phyloP scores from a whole-genome alignment of 2,797 vertebrate genomes.

The Neosalanx taihuensis region DNA sequence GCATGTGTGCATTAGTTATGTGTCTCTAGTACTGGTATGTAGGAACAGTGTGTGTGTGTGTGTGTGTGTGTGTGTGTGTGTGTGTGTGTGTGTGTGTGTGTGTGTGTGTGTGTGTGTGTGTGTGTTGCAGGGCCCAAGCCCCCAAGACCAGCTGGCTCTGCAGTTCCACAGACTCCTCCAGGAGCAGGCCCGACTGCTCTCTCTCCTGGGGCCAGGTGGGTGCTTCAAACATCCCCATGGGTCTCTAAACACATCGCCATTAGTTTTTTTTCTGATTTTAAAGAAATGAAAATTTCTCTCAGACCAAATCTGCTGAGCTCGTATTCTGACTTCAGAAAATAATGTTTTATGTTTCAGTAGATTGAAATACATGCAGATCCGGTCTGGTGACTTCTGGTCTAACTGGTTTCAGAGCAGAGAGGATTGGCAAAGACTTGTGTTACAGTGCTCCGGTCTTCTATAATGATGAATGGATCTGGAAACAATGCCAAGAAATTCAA shows the following conservation, averaged over 20 bases:
- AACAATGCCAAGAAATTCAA: slow-evolving; percentile 1
- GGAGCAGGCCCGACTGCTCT: slow-evolving; percentile 65
- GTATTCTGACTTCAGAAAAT: not conserved
- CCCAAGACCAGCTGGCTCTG: slow-evolving; percentile 51
- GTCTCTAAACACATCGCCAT: too few relatives aligned
- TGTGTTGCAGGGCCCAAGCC: not conserved
- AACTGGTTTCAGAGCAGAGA: not conserved
- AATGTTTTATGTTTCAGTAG: too few relatives aligned
- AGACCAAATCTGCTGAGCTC: not conserved
- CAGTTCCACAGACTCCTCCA: slow-evolving; percentile 64
- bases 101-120: not conserved
- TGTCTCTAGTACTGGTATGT: too few relatives aligned
- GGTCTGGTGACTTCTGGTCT: not conserved
- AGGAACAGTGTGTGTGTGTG: not conserved
- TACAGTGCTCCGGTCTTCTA: not conserved
- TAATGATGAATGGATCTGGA: not conserved
- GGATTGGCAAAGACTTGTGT: not conserved
- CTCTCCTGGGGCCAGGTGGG: slow-evolving; percentile 65
- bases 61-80: not conserved
- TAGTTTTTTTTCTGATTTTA: not conserved
- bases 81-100: not conserved
- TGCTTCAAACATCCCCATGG: not conserved
- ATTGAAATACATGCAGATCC: not conserved
- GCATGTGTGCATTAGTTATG: too few relatives aligned
- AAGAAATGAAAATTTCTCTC: not conserved